A percentile compares a stretch with the other conserved stretches of the same genome.
Conservation (phyloP, 2,888 invertebrate species). For the Drosophila tanythrix region DNA sequence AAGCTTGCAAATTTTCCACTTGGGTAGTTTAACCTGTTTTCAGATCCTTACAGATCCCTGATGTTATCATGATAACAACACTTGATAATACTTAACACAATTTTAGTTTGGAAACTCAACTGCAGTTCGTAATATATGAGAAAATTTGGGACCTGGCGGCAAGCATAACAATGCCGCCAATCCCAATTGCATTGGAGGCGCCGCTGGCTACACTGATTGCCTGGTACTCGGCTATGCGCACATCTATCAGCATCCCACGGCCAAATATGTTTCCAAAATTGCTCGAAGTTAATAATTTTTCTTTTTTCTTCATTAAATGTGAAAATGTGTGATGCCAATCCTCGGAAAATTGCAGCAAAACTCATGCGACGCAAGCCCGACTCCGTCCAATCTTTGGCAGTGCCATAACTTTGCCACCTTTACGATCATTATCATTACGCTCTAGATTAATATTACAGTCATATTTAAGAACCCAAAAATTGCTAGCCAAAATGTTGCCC, state of each 20-base stretch:
- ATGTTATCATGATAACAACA: not conserved
- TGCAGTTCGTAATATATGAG: too few relatives aligned
- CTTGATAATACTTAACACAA: too few relatives aligned
- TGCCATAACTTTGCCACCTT: not conserved
- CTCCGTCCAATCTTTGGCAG: not conserved
- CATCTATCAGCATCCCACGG: constrained; percentile 90
- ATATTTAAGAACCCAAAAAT: not conserved
- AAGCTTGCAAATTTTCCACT: not conserved
- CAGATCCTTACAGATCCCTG: not conserved
- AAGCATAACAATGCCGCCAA: constrained; percentile 89
- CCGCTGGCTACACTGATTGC: constrained; percentile 93
- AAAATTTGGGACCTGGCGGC: constrained; percentile 94
- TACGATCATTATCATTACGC: not conserved
- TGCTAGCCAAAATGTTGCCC: not conserved
- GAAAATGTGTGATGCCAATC: too few relatives aligned
- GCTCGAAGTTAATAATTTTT: constrained; percentile 72
- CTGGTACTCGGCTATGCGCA: constrained; percentile 90
- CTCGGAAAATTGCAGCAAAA: rapidly evolving
- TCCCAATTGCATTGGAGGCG: constrained; percentile 93
- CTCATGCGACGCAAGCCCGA: too few relatives aligned
- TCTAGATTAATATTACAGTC: not conserved
- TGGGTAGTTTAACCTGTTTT: not conserved
- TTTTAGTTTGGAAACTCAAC: too few relatives aligned
- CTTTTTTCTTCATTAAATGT: too few relatives aligned
- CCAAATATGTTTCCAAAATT: constrained; percentile 84